Conservation (phyloP, 2,113 vertebrate species). For the Leucoraja erinaceus region DNA sequence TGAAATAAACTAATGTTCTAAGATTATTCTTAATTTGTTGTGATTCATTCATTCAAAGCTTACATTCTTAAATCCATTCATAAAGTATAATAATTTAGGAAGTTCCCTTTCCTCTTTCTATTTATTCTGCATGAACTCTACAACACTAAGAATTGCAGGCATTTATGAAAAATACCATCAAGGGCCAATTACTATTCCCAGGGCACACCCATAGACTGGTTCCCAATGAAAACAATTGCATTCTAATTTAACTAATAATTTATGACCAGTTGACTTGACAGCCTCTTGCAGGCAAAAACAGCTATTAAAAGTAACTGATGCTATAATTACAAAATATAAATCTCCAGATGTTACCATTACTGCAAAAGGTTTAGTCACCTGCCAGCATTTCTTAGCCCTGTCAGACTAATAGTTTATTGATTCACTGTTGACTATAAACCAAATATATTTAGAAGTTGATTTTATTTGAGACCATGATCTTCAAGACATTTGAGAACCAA, state of each 20-base stretch:
- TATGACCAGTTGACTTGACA: background rate
- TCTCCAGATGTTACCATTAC: conserved; percentile 18
- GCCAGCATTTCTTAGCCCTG: conserved; percentile 3
- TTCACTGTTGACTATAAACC: background rate
- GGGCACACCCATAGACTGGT: background rate
- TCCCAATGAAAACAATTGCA: conserved; percentile 23
- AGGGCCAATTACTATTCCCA: background rate
- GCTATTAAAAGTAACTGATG: conserved; percentile 23
- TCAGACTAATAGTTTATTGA: conserved; percentile 26
- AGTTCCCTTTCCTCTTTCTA: background rate
- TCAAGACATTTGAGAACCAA: background rate
- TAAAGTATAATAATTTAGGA: background rate
- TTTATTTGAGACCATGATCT: background rate
- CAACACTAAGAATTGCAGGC: background rate
- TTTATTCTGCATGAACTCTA: background rate
- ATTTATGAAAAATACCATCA: background rate
- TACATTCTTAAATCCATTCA: conserved; percentile 34
- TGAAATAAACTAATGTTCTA: no score
- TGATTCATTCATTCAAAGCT: background rate
- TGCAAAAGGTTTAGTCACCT: background rate
- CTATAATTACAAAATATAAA: conserved; percentile 28
- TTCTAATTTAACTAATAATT: conserved; percentile 11
- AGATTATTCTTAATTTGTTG: no score
- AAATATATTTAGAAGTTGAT: background rate
- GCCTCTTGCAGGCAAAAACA: conserved; percentile 17